These are phyloP conservation scores for Mola mola DNA, from an alignment of 2,113 vertebrate species.

Conservation along the genomic window DNA sequence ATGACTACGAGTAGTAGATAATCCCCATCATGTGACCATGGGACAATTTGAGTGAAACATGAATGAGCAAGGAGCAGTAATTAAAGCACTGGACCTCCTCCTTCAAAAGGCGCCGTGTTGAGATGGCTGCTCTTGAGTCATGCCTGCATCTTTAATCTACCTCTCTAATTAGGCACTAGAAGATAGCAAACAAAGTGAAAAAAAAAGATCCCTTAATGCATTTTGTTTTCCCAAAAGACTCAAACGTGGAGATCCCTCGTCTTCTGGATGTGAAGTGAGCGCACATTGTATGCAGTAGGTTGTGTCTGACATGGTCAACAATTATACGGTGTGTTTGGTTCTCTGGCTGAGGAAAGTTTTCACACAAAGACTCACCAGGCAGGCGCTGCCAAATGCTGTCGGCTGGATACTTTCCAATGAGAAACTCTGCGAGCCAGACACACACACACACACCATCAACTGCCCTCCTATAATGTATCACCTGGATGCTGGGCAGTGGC, in stretches of 20 bases:
- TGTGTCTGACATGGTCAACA: constrained; percentile 62
- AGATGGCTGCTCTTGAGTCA: constrained; percentile 68
- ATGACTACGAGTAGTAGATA: constrained; percentile 59
- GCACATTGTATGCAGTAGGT: constrained; percentile 35
- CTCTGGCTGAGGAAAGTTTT: constrained; percentile 62
- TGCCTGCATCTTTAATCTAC: constrained; percentile 62
- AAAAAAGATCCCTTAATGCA: constrained; percentile 12
- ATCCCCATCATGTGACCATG: constrained; percentile 69
- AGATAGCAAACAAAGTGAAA: constrained; percentile 32
- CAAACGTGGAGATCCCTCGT: constrained; percentile 51
- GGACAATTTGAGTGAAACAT: constrained; percentile 59
- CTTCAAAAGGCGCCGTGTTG: constrained; percentile 64
- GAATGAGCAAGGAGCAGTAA: constrained; percentile 64
- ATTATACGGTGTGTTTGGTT: constrained; percentile 68
- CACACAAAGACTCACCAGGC: constrained; percentile 69
- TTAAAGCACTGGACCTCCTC: constrained; percentile 60
- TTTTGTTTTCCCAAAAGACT: constrained; percentile 62
- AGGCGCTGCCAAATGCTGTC: constrained; percentile 66
- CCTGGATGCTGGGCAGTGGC: constrained; percentile 62
- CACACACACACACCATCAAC: constrained; percentile 40
- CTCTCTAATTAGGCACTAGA: constrained; percentile 69
- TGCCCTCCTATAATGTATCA: constrained; percentile 64
- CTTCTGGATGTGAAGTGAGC: constrained; percentile 54
- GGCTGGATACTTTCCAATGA: constrained; percentile 71
- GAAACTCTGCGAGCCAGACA: constrained; percentile 51